Base-by-base conservation (phyloP, 2,113 vertebrate species). In the Hippoglossus stenolepis region DNA sequence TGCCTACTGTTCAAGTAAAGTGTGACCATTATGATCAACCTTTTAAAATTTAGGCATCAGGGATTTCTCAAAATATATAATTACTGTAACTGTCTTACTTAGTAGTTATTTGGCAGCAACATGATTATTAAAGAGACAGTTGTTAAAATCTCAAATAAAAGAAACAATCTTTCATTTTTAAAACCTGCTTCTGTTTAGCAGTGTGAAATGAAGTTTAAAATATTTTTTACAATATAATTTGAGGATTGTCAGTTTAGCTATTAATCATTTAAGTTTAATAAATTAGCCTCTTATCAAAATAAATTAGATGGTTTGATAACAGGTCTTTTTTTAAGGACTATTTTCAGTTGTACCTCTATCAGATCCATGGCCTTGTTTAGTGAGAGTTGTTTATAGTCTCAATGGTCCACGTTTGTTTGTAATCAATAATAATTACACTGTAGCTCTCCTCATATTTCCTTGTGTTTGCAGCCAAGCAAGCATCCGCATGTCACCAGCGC, bases 401-500 rank as follows among this genome's bases (percentile, higher is more conserved):
- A 49, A 5, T 49, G 45, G 45, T 18, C 45, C 5, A 7, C 3
- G 4, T n/a, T 51, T 54, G 20, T 54, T 54, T 54, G 51, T 54
- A 20, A n/a, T 64, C 82, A 77, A 64, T 35, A 67, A 75, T 12
- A 81, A 82, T 11, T 78, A 65, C 56, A 77, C 69, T 84, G 70
- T 64, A 79, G 59, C 35, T 73, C 56, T 85, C 63, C 47, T 38
- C 67, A 71, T 65, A 73, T 54, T 76, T 80, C 56, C 40, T 74
- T n/a, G n/a, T 65, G 47, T 70, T 65, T 70, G 70, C 71, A 76
- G 70, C 83, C 73, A 87, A 78, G 57, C 72, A 80, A 66, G 65
- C 77, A 51, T 79, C 75, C 65, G 64, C 82, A 86, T 65, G 65
- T 88, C 83, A 76, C 53, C 68, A 77, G 76, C 80, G 80, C 70